Percentiles rank a stretch among this genome's conserved stretches.
These are phyloP conservation scores for Drosophila bocqueti DNA, from an alignment of 1,140 invertebrate genomes.

Conservation along the genomic window DNA sequence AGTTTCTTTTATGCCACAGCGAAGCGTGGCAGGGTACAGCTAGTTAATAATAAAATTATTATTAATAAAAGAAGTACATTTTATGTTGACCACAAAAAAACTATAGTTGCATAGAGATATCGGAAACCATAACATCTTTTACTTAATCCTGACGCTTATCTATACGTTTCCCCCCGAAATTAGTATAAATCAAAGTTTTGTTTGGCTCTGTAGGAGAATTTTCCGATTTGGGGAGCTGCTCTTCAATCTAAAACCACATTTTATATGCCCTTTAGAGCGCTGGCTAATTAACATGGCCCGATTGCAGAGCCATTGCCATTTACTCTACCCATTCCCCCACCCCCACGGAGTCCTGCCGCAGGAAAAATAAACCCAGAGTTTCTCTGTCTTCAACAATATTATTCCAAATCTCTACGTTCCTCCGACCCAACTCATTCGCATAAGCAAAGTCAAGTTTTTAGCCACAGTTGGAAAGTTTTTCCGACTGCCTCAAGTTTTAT, in stretches of 20 bases:
- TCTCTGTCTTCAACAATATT: slow-evolving; percentile 65
- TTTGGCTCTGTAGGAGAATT: background rate
- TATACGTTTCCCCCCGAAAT: background rate
- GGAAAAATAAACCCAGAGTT: slow-evolving; percentile 47
- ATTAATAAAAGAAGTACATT: no score
- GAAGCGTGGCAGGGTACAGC: no score
- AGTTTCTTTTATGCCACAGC: no score
- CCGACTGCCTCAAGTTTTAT: slow-evolving; percentile 75
- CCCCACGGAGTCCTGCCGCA: slow-evolving; percentile 1
- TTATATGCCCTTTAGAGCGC: slow-evolving; percentile 56
- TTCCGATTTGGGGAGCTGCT: background rate
- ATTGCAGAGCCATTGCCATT: slow-evolving; percentile 47
- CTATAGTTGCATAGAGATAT: no score
- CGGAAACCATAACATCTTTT: background rate
- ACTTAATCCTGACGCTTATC: background rate
- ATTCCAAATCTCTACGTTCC: slow-evolving; percentile 44
- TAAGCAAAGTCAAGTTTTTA: slow-evolving; percentile 55
- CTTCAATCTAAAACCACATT: slow-evolving; percentile 30
- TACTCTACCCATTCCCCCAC: background rate
- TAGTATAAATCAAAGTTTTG: background rate
- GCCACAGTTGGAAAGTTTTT: slow-evolving; percentile 63
- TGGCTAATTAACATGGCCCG: slow-evolving; percentile 62
- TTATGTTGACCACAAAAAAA: no score
- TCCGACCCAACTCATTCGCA: slow-evolving; percentile 20
- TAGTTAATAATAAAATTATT: no score